phyloP scores from a whole-genome alignment of 2,888 invertebrate species.

The Dicranocentrus wangi region DNA sequence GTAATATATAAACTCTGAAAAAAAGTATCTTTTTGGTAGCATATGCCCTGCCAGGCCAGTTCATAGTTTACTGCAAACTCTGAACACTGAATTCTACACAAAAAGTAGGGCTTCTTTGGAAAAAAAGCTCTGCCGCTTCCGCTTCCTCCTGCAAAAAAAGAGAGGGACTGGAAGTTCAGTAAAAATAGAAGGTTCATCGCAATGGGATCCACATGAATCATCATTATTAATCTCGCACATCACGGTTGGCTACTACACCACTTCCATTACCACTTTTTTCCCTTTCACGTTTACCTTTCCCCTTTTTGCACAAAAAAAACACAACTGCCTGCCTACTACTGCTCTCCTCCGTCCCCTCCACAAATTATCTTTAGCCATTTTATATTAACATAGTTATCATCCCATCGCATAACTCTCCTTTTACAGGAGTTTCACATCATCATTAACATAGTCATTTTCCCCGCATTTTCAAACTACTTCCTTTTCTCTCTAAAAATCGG shows the following conservation, averaged over 20 bases:
- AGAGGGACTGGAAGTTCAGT: not conserved
- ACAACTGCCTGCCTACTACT: not conserved
- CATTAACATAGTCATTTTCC: slow-evolving; percentile 62
- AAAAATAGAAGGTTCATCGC: slow-evolving; percentile 35
- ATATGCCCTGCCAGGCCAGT: not conserved
- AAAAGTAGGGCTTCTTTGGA: slow-evolving; percentile 47
- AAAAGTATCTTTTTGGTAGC: slow-evolving; percentile 19
- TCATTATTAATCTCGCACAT: slow-evolving; percentile 57
- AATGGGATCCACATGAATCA: slow-evolving; percentile 61
- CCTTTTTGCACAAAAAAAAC: too few relatives aligned
- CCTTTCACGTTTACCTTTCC: not conserved
- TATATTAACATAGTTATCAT: slow-evolving; percentile 62
- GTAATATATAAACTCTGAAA: slow-evolving; percentile 10
- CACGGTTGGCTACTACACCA: not conserved
- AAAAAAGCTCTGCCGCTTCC: slow-evolving; percentile 48
- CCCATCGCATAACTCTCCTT: slow-evolving; percentile 60
- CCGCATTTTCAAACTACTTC: slow-evolving; percentile 42
- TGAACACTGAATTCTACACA: slow-evolving; percentile 21
- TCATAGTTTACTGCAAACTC: slow-evolving; percentile 26
- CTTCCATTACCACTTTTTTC: too few relatives aligned
- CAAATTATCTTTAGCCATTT: slow-evolving; percentile 61
- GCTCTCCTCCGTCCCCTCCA: slow-evolving; percentile 19
- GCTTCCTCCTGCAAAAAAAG: slow-evolving; percentile 41
- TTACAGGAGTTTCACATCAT: slow-evolving; percentile 60
- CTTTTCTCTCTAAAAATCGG: not conserved